A percentile compares a stretch with the other conserved stretches of the same genome.
phyloP scores from a whole-genome alignment of 2,797 vertebrate species.

The Lacerta viridis region DNA sequence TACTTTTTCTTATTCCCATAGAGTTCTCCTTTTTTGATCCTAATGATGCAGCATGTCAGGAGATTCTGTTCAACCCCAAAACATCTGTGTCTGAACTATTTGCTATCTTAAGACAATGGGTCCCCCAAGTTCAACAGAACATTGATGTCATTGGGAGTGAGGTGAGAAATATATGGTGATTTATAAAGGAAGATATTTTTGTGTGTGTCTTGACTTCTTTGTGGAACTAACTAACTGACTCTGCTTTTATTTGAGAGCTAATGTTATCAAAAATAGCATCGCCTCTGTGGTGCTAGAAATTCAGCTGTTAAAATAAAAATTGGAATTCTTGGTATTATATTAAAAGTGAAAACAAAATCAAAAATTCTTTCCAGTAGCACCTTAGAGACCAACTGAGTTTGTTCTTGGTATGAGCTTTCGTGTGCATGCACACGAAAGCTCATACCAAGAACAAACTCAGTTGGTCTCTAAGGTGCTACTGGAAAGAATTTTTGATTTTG shows the following conservation, averaged over 20 bases:
- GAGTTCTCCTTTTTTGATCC: conserved; percentile 99
- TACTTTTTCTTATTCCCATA: conserved; percentile 64
- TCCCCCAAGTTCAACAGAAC: conserved; percentile 97
- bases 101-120: conserved; percentile 97
- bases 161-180: conserved; percentile 79
- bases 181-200: background rate
- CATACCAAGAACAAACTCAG: too few species aligned
- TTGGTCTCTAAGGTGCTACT: too few species aligned
- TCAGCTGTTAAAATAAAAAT: background rate
- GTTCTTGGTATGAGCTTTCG: too few species aligned
- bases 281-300: background rate
- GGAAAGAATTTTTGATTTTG: too few species aligned
- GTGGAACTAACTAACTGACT: background rate
- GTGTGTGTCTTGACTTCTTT: background rate
- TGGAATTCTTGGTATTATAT: background rate
- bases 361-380: too few species aligned
- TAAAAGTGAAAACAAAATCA: too few species aligned
- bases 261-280: background rate
- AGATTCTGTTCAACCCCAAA: conserved; percentile 90
- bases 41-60: conserved; percentile 91
- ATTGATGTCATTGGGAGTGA: conserved; percentile 93
- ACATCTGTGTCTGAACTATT: conserved; percentile 96
- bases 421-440: too few species aligned
- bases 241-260: background rate
- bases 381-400: too few species aligned